Evolutionary conservation across 2,797 vertebrate genomes (phyloP), one percentile per base, ranked within the genome.

Genomic region (Enteromius fasciolatus): DNA sequence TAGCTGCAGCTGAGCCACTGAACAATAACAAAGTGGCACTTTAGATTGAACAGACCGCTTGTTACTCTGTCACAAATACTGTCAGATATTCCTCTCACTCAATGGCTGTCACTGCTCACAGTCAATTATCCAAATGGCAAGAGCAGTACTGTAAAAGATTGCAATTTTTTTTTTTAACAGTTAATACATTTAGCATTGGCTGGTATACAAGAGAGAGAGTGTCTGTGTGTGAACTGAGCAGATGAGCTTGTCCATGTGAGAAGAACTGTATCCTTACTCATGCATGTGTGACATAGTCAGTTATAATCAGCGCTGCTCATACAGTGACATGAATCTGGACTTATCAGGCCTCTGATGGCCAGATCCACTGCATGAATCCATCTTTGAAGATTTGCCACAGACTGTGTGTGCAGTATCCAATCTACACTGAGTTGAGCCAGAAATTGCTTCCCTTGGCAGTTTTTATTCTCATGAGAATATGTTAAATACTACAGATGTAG

Each of bases 281-380:
- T 17, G 18, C 61, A 31, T 66, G 63, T 66, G 76, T 70, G 73
- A 46, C 44, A 28, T 23, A 46, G 86, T 85, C 73, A 67, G 48
- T 36, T 78, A 69, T 72, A 82, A 85, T 84, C 69, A 75, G 41
- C 72, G 17, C 70, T 54, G 66, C 77, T 69, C 39, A 48, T 69
- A 54, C n/a, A 10, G 50, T 39, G 63, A 74, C 64, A 82, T 31
- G 12, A 50, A 31, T 39, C 36, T 28, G 14, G 70, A 31, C 20
- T 28, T 33, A 52, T 67, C 54, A 23, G 59, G 20, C 31, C 23
- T 78, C 20, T 48, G 69, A 76, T 61, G 46, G 57, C 77, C 80
- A 79, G 81, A 76, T 76, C 46, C 63, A 70, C 74, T 73, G 79
- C 80, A 64, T 78, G 81, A 82, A 80, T 84, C 69, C 72, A 75